Conservation (phyloP, 2,113 vertebrate genomes). For the Aegotheles bennettii region DNA sequence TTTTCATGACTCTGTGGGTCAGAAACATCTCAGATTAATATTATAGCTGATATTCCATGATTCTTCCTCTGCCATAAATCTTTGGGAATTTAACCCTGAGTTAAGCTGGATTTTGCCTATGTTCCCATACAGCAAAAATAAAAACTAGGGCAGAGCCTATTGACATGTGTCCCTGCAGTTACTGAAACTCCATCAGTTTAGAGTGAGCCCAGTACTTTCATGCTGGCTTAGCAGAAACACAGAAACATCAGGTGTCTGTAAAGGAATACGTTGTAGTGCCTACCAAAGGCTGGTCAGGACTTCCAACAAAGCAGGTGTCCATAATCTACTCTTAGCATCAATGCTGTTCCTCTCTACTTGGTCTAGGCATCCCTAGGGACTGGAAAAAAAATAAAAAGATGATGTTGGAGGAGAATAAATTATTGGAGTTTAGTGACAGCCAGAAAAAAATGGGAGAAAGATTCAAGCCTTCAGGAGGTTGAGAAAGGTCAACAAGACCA, state of each 20-base stretch:
- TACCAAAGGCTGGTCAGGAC: background rate
- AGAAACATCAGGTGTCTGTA: background rate
- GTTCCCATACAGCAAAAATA: background rate
- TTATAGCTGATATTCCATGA: background rate
- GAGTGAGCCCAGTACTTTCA: background rate
- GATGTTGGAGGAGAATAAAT: background rate
- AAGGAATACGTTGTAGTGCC: background rate
- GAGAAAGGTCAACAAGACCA: background rate
- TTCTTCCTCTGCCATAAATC: background rate
- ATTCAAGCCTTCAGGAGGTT: background rate
- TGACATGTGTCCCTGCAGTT: background rate
- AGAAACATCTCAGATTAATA: background rate
- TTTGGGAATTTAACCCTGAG: background rate
- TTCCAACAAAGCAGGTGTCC: background rate
- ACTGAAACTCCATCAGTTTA: background rate
- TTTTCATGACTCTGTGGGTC: background rate
- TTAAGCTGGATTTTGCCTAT: background rate
- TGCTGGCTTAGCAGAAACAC: background rate
- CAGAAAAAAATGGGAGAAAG: background rate
- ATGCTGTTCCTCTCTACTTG: background rate
- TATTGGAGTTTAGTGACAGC: background rate
- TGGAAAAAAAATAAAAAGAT: background rate
- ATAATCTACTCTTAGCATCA: background rate
- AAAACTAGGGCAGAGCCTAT: background rate
- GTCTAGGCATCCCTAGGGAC: background rate